These are phyloP conservation scores for Bungarus multicinctus DNA, from an alignment of 2,113 vertebrate species.

Conservation along the genomic window DNA sequence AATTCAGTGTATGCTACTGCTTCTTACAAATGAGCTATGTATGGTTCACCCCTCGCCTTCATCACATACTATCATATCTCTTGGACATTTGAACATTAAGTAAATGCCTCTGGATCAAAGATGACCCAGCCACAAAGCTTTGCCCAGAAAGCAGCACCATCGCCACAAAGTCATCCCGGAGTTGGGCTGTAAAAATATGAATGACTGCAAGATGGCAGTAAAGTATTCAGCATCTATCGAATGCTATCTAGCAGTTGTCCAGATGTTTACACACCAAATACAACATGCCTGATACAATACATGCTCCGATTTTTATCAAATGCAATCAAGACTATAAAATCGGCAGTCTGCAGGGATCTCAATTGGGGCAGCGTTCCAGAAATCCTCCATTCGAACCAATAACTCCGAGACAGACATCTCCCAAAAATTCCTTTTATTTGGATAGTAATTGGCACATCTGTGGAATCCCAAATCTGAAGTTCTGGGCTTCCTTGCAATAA, in stretches of 20 bases:
- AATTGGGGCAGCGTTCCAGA: too few species aligned
- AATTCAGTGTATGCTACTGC: neutral
- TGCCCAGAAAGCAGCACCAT: neutral
- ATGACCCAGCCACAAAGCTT: neutral
- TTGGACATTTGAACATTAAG: neutral
- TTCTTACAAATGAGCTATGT: neutral
- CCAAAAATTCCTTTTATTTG: too few species aligned
- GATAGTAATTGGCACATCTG: too few species aligned
- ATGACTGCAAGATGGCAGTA: neutral
- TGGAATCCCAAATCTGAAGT: too few species aligned
- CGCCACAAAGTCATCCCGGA: neutral
- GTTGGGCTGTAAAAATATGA: neutral
- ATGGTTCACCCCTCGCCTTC: neutral
- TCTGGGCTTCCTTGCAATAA: too few species aligned
- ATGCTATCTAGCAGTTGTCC: neutral
- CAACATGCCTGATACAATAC: fast-evolving
- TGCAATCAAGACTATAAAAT: constrained; percentile 1
- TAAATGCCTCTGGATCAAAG: neutral
- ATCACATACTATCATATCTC: neutral
- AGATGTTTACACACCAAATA: neutral
- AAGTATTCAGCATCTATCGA: neutral
- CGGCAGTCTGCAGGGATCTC: neutral
- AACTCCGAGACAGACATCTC: too few species aligned
- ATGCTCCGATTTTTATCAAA: neutral
- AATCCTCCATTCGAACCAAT: too few species aligned